phyloP scores from a whole-genome alignment of 2,888 invertebrate genomes.

The Caenorhabditis doughertyi region DNA sequence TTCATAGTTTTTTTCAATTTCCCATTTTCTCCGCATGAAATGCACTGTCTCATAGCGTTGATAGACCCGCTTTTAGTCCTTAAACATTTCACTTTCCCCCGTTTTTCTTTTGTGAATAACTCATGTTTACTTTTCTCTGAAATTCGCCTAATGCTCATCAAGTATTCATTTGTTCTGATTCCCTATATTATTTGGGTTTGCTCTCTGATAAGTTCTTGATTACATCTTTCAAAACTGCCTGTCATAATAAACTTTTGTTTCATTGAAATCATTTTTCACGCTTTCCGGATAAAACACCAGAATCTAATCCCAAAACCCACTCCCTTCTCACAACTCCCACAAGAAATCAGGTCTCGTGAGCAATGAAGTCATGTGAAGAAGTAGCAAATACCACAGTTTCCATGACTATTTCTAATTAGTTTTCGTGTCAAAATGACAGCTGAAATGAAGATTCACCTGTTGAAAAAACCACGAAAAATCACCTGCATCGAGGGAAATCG shows the following conservation, averaged over 20 bases:
- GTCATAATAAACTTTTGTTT: constrained; percentile 16
- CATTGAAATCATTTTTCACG: no score
- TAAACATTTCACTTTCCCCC: constrained; percentile 53
- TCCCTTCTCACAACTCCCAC: not conserved
- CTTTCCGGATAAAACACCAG: not conserved
- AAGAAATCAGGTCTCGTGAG: not conserved
- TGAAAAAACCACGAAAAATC: constrained; percentile 13
- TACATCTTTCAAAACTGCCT: constrained; percentile 53
- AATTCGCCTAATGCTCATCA: constrained; percentile 44
- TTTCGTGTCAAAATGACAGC: constrained; percentile 23
- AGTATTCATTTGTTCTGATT: not conserved
- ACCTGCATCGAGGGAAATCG: not conserved
- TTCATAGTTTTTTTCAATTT: constrained; percentile 52
- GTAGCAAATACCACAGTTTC: not conserved
- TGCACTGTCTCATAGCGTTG: constrained; percentile 20
- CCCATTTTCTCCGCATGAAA: constrained; percentile 36
- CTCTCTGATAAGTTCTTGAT: constrained; percentile 31
- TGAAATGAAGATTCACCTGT: constrained; percentile 31
- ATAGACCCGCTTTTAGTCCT: constrained; percentile 33
- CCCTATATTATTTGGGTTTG: constrained; percentile 41
- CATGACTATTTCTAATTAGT: constrained; percentile 31
- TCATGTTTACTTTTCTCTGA: not conserved
- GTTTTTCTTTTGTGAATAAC: constrained; percentile 10
- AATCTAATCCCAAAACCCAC: not conserved
- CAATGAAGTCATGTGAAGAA: not conserved